Conservation (phyloP, 2,797 vertebrate genomes). For the Ataeniobius toweri region DNA sequence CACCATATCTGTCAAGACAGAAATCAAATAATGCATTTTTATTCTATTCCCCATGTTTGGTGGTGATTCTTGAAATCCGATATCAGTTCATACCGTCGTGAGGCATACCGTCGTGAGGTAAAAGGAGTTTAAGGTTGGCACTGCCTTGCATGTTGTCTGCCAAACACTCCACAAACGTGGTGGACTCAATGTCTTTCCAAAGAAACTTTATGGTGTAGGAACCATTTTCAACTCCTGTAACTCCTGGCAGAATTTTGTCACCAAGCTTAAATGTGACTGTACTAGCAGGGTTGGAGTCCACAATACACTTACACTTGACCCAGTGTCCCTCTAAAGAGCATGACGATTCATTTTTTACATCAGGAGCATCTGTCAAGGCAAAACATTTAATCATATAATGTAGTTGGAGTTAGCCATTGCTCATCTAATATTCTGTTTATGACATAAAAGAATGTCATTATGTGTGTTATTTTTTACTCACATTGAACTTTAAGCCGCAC, state of each 20-base stretch:
- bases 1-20: constrained; percentile 53
- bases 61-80: neutral
- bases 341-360: constrained; percentile 61
- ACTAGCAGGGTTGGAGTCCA: constrained; percentile 68
- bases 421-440: neutral
- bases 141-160: constrained; percentile 68
- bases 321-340: constrained; percentile 46
- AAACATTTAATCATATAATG: neutral
- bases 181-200: constrained; percentile 25
- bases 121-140: constrained; percentile 23
- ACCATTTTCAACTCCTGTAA: constrained; percentile 36
- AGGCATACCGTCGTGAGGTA: constrained; percentile 58
- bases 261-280: constrained; percentile 54
- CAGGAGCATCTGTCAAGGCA: constrained; percentile 66
- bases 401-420: neutral
- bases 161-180: constrained; percentile 53
- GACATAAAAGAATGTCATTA: neutral
- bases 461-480: constrained; percentile 44
- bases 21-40: constrained; percentile 16
- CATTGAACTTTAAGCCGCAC: constrained; percentile 60
- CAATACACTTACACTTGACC: constrained; percentile 67
- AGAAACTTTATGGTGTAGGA: constrained; percentile 52
- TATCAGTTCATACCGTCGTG: neutral
- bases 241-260: constrained; percentile 36
- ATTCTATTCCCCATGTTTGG: neutral